phyloP scores from a whole-genome alignment of 2,888 invertebrate genomes.

The Sarcophaga caerulescens region DNA sequence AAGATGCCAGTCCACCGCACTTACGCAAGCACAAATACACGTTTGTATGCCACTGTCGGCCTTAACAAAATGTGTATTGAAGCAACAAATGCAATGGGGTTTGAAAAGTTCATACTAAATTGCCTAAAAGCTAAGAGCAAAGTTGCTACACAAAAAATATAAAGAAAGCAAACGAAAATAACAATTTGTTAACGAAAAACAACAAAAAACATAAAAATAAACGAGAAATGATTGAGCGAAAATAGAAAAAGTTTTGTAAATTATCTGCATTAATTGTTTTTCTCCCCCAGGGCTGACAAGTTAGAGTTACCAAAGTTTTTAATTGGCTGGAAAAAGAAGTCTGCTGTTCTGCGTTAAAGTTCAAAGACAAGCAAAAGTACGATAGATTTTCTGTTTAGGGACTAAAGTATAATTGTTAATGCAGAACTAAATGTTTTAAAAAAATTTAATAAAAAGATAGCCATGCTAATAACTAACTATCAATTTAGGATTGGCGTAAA shows the following conservation, averaged over 20 bases:
- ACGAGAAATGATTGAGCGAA: conserved; percentile 50
- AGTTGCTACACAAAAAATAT: conserved; percentile 16
- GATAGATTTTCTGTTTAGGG: no score
- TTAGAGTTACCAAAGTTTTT: conserved; percentile 19
- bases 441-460: no score
- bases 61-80: neutral
- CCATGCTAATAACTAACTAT: no score
- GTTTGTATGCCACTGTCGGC: neutral
- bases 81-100: conserved; percentile 18
- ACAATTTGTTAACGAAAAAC: neutral
- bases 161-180: neutral
- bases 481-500: no score
- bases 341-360: no score
- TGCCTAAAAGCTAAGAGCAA: conserved; percentile 51
- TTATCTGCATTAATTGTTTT: conserved; percentile 65
- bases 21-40: neutral
- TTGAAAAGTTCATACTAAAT: conserved; percentile 2
- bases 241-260: conserved; percentile 58
- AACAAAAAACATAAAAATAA: conserved; percentile 33
- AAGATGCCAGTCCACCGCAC: neutral
- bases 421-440: no score
- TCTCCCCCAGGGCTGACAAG: neutral
- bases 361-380: no score
- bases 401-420: no score
- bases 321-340: neutral